Evolutionary conservation across 2,797 vertebrate genomes (phyloP), one percentile per base, ranked within the genome.

Genomic region (Peromyscus nudipes): DNA sequence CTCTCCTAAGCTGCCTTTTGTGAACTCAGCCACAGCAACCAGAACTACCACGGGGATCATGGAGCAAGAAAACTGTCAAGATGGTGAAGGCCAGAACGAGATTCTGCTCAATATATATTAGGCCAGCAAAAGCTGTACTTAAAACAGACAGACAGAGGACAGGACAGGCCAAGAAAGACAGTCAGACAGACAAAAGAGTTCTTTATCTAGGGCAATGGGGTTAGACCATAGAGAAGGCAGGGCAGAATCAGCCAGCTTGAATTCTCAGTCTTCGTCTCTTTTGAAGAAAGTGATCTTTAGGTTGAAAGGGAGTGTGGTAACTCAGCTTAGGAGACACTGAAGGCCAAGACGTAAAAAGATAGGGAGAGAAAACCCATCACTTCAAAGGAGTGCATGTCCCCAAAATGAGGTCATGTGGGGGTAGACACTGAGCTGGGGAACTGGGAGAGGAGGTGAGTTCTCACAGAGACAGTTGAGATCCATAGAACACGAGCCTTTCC

Each of bases 211-310:
- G 37, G 21, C 25, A 5, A 29, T 4, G 13, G 73, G 49, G 52
- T 60, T 1, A 60, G 65, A 37, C 49, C 55, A 80, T 43, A 65
- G 23, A 76, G 83, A 87, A 91, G 62, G 67, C 1, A 16, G 19
- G 73, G 76, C 83, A 93, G 83, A 69, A n/a, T 85, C 40, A 85
- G 62, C 85, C 40, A 83, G 73, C 46, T 64, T 52, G 29, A 80
- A 87, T 73, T n/a, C 27, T 92, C 91, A 89, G 82, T 37, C 89
- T 75, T 69, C 34, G 1, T 83, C 52, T 95, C 92, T 85, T 2
- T 37, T 90, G 71, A 69, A 76, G 90, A 91, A 95, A 91, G 62
- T 55, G 60, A 96, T 91, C 89, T 91, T 82, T 64, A 71, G 96
- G 64, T 25, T 46, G 55, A 23, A 96, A 94, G 83, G 14, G 49